A percentile compares a stretch with the other conserved stretches of the same genome.
Conservation (phyloP, 2,888 invertebrate genomes). For the Cephus rjabovi region DNA sequence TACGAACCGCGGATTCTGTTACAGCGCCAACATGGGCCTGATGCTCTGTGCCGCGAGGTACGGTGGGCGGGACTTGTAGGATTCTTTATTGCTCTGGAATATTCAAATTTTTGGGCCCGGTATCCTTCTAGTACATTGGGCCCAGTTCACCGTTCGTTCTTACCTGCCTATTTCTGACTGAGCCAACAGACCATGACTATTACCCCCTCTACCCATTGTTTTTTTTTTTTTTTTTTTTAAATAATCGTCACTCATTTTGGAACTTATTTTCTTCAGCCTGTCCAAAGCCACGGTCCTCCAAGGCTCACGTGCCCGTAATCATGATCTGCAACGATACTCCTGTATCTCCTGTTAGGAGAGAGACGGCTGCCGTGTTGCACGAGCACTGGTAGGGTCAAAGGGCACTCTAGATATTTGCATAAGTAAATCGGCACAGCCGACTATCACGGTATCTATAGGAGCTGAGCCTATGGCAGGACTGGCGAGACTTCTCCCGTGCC, state of each 20-base stretch:
- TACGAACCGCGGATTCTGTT: conserved; percentile 53
- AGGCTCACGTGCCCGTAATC: neutral
- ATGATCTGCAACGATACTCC: neutral
- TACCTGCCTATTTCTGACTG: neutral
- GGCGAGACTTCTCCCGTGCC: conserved; percentile 38
- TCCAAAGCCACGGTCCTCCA: neutral
- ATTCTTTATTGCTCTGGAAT: conserved; percentile 33
- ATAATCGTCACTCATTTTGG: neutral
- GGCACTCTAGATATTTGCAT: conserved; percentile 4
- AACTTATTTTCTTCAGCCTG: neutral
- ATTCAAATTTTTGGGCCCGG: neutral
- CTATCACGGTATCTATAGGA: neutral
- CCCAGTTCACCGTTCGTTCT: neutral
- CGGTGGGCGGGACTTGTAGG: conserved; percentile 32
- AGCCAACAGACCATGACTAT: neutral
- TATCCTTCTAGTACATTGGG: neutral
- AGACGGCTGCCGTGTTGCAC: neutral
- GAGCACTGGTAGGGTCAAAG: neutral
- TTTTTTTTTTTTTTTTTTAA: neutral
- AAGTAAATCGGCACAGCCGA: neutral
- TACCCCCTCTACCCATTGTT: neutral
- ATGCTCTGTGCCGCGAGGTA: conserved; percentile 14
- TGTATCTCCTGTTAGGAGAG: neutral
- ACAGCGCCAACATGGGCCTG: conserved; percentile 37
- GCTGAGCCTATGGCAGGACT: neutral